Evolutionary conservation across 2,113 vertebrate species (phyloP).

Genomic region (Piprites chloris): DNA sequence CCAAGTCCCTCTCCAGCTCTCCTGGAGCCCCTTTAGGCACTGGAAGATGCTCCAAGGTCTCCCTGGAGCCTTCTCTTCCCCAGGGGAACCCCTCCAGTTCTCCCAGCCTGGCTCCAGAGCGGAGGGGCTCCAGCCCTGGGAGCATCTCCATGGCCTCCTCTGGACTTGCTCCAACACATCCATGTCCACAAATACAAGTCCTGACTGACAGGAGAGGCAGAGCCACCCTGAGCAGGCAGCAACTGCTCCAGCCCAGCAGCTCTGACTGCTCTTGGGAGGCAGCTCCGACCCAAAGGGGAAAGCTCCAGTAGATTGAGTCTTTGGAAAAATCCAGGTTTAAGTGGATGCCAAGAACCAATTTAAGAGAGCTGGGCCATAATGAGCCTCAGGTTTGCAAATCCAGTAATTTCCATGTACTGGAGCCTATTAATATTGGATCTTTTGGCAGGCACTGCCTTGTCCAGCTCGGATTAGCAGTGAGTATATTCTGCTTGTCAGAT

Average conservation of each 20-base stretch:
- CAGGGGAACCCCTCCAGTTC: not conserved
- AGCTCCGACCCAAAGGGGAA: not conserved
- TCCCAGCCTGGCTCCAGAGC: not conserved
- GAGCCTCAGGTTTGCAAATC: not conserved
- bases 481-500: not conserved
- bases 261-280: not conserved
- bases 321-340: not conserved
- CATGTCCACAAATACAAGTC: accelerated
- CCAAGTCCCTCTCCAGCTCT: not conserved
- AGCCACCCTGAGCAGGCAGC: accelerated
- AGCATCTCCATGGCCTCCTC: not conserved
- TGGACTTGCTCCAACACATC: not conserved
- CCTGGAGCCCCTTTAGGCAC: not conserved
- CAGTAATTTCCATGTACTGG: not conserved
- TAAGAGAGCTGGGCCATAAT: not conserved
- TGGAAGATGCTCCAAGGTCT: not conserved
- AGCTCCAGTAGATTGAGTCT: not conserved
- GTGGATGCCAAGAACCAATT: not conserved
- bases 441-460: not conserved
- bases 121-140: not conserved
- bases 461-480: not conserved
- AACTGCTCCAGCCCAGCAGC: not conserved
- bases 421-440: not conserved
- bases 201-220: not conserved
- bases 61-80: not conserved